phyloP scores from a whole-genome alignment of 2,888 invertebrate genomes.

The Tetranychus truncatus region DNA sequence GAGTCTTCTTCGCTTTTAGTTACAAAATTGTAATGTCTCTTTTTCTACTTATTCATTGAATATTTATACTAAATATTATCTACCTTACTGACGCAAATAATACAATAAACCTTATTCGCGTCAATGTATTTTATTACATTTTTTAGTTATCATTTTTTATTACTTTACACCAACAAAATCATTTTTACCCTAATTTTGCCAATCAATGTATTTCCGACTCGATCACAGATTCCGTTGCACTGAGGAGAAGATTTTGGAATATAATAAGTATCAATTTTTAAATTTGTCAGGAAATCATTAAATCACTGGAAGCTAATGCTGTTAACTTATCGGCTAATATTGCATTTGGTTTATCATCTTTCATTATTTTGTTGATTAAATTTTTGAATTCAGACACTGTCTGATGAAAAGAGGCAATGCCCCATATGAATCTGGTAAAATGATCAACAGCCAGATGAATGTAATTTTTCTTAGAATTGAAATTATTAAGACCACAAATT shows the following conservation, averaged over 20 bases:
- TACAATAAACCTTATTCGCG: too few species aligned
- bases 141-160: too few species aligned
- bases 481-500: slow-evolving; percentile 13
- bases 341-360: slow-evolving; percentile 8
- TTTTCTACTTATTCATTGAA: too few species aligned
- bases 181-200: not conserved
- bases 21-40: too few species aligned
- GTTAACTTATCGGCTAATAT: slow-evolving; percentile 12
- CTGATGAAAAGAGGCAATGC: slow-evolving; percentile 10
- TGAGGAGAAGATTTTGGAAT: too few species aligned
- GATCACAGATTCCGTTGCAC: too few species aligned
- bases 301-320: slow-evolving; percentile 8
- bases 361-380: slow-evolving; percentile 1
- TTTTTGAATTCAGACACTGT: slow-evolving; percentile 12
- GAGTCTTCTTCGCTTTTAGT: too few species aligned
- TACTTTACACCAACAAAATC: too few species aligned
- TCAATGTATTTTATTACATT: too few species aligned
- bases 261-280: slow-evolving; percentile 9
- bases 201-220: too few species aligned
- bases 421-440: slow-evolving; percentile 14
- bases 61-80: too few species aligned
- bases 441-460: slow-evolving; percentile 14
- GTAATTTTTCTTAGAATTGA: slow-evolving; percentile 13
- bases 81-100: too few species aligned
- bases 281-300: not conserved